Base-by-base conservation (phyloP, 2,888 invertebrate genomes). In the Hemicrepidius hirtus region DNA sequence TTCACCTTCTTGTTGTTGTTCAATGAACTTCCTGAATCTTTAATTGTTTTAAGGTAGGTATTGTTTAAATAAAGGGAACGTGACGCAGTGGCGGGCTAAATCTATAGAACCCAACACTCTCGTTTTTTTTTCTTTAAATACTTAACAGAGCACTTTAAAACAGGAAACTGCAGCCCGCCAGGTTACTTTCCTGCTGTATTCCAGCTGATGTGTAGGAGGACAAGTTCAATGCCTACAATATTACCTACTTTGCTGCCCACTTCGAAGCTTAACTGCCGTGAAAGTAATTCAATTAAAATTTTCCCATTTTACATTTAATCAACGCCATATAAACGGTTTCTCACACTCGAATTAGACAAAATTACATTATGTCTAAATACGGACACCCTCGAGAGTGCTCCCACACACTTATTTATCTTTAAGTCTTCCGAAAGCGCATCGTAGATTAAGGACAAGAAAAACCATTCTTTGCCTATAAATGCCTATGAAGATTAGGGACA, bases 211-310 rank as follows among this genome's bases (percentile, higher is more conserved):
- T 71, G 78, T 77, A 75, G 78, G 78, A 75, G 78, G 77, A 76
- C 77, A 78, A 78, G 78, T 78, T 78, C 78, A 78, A 76, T 78
- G 78, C 77, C 77, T 78, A 78, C 75, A 74, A 72, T 67, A 76
- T 77, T 75, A 77, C 75, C 75, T 69, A 78, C 73, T 76, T 77
- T 63, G 72, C 74, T 75, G 60, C 67, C 68, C 73, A 71, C 72
- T 50, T 53, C 69, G 60, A 41, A 66, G 41, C 44, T 59, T 21
- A 62, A 64, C 68, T 74, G 68, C 74, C 49, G 75, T 73, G 75
- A 75, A 75, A 76, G 76, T 74, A 74, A 76, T 76, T 75, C 67
- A 76, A 74, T 76, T 73, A 71, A 66, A 63, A 62, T 65, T 62
- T 66, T 60, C 57, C 65, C 55, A 55, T 66, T 64, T 71, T 66